Conservation (phyloP, 2,888 invertebrate species). For the Apamea crenata region DNA sequence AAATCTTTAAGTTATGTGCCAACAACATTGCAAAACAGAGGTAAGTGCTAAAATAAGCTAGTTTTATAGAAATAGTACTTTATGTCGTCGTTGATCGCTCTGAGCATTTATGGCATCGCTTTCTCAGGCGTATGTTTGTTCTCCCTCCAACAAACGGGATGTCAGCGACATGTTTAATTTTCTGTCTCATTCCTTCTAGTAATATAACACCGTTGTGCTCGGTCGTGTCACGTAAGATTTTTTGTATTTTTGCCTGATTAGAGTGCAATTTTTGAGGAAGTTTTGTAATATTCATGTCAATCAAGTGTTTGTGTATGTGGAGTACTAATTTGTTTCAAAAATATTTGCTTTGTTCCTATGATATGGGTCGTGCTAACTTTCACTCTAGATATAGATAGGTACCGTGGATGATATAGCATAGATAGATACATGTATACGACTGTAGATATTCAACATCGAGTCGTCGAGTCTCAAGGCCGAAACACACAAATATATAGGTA, state of each 20-base stretch:
- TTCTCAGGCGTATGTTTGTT: conserved; percentile 87
- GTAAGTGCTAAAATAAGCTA: conserved; percentile 77
- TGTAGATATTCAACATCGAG: conserved; percentile 89
- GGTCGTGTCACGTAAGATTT: conserved; percentile 90
- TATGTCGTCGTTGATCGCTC: conserved; percentile 82
- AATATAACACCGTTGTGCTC: conserved; percentile 91
- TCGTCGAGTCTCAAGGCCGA: conserved; percentile 89
- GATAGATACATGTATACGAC: conserved; percentile 81
- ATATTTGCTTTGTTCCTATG: conserved; percentile 71
- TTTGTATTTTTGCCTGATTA: conserved; percentile 86
- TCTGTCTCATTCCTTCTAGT: conserved; percentile 88
- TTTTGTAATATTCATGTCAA: conserved; percentile 75
- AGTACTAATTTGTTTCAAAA: conserved; percentile 72
- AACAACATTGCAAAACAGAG: conserved; percentile 88
- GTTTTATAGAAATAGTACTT: conserved; percentile 75
- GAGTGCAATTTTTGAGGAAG: conserved; percentile 78
- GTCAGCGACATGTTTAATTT: conserved; percentile 83
- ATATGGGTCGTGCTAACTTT: conserved; percentile 89
- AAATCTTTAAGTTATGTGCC: conserved; percentile 88
- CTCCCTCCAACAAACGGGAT: conserved; percentile 83
- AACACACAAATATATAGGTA: conserved; percentile 87
- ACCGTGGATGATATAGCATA: conserved; percentile 84
- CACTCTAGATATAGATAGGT: conserved; percentile 90
- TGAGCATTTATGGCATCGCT: conserved; percentile 90
- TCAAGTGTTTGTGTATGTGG: conserved; percentile 74